Percentiles rank a stretch among this genome's conserved stretches.
Conservation (phyloP, 2,113 vertebrate species). For the Carlito syrichta region DNA sequence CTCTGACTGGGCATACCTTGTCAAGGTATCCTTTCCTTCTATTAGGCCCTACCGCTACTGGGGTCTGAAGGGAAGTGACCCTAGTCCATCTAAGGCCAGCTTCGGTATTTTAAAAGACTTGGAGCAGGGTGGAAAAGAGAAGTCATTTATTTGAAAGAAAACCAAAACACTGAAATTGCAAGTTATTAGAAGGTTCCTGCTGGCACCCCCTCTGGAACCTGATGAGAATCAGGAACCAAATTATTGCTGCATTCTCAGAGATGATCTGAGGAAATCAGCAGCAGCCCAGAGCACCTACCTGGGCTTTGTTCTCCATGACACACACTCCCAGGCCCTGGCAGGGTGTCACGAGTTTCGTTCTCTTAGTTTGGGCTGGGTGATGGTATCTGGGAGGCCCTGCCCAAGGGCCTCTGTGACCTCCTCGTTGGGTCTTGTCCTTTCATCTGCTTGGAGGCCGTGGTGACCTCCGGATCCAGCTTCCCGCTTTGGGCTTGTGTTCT, state of each 20-base stretch:
- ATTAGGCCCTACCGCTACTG: neutral
- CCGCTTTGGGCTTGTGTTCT: neutral
- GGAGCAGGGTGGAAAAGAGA: neutral
- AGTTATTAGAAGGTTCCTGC: neutral
- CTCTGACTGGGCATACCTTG: neutral
- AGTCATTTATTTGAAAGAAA: neutral
- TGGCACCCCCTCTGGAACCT: neutral
- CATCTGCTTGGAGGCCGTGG: neutral
- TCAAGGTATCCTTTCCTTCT: neutral
- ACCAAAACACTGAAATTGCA: neutral
- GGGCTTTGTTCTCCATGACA: neutral
- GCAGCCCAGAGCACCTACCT: neutral
- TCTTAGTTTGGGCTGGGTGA: neutral
- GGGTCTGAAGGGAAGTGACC: neutral
- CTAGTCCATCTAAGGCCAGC: neutral
- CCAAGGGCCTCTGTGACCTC: neutral
- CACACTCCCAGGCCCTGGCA: neutral
- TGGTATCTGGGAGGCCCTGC: neutral
- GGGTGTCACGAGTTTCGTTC: neutral
- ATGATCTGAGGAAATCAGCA: neutral
- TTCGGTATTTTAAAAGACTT: neutral
- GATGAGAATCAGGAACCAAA: neutral
- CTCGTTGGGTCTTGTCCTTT: neutral
- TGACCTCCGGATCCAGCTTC: conserved; percentile 30
- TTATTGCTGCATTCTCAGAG: neutral